Evolutionary conservation across 2,888 invertebrate species (phyloP), one percentile per base, ranked within the genome.

Genomic region (Andricus quercusramuli): DNA sequence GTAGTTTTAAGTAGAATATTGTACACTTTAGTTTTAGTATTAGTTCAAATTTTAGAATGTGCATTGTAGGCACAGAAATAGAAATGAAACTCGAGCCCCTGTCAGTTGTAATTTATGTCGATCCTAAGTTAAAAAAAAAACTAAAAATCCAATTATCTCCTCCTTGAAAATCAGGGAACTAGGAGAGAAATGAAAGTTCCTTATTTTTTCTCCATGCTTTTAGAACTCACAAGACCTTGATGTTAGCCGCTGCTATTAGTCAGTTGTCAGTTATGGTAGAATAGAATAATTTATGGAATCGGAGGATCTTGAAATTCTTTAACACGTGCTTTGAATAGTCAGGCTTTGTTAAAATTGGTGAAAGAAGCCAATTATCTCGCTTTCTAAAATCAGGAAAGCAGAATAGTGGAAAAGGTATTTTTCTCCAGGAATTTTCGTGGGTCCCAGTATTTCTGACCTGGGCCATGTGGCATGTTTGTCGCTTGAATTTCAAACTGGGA

Each of bases 351-450:
- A 51, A 74, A 74, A 74, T 74, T 74, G 22, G 20, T 32, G 51
- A 74, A 74, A 67, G 56, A 78, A 84, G 80, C 76, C 82, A 86
- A 87, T 89, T 89, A 88, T 85, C 80, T 81, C 68, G 79, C 64
- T 81, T 82, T 80, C 77, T 83, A 82, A 80, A 82, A 87, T 82
- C 82, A 84, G 85, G 85, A 44, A 59, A 74, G 77, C 82, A 89
- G 85, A 67, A 88, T 68, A 59, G 11, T 13, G 22, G 22, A 77
- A 84, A 83, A 88, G 86, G 85, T 87, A 56, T 20, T 77, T 86
- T 85, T 77, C 68, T 74, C 41, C 68, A 82, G 80, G 85, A 84
- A 85, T 82, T 84, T 82, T 83, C 62, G 77, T 29, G 22, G 81
- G 67, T 59, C 78, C 84, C 70, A 70, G 51, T 22, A 70, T 74